Evolutionary conservation across 2,797 vertebrate genomes (phyloP).

Genomic region (Hyperoplus lanceolatus): DNA sequence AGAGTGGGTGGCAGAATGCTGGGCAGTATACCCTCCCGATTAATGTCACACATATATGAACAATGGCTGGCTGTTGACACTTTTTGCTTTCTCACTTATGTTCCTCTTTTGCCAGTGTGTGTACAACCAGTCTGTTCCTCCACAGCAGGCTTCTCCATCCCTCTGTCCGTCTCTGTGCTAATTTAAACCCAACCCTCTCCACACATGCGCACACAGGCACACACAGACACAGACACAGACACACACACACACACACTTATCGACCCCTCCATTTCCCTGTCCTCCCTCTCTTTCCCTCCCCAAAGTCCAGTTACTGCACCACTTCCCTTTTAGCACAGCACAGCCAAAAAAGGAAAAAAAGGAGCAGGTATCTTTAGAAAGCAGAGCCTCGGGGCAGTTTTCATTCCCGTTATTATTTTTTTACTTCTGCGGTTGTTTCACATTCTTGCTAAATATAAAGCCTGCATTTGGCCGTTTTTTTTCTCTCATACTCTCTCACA

Average conservation of each 20-base stretch:
- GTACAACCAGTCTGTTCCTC: conserved; percentile 27
- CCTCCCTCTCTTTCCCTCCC: conserved; percentile 33
- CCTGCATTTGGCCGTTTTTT: conserved; percentile 32
- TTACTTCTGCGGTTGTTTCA: conserved; percentile 76
- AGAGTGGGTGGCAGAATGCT: conserved; percentile 39
- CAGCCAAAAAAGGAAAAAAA: conserved; percentile 58
- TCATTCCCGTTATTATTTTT: conserved; percentile 32
- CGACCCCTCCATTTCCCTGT: conserved; percentile 5
- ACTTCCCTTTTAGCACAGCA: conserved; percentile 72
- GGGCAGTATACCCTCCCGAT: conserved; percentile 22
- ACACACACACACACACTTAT: background rate
- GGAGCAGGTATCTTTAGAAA: conserved; percentile 69
- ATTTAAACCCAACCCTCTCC: conserved; percentile 13
- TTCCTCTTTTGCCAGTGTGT: conserved; percentile 31
- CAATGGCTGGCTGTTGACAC: conserved; percentile 4
- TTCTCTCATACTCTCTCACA: background rate
- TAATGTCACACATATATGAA: conserved; percentile 32
- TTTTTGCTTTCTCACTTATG: conserved; percentile 17
- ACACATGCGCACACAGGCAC: too few species aligned
- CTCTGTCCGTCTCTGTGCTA: conserved; percentile 42
- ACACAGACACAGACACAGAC: background rate
- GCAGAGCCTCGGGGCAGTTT: conserved; percentile 67
- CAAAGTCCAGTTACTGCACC: conserved; percentile 84
- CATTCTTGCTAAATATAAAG: conserved; percentile 54
- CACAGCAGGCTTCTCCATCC: conserved; percentile 26